Base-by-base conservation (phyloP, 1,140 invertebrate genomes). In the Drosophila albomicans region DNA sequence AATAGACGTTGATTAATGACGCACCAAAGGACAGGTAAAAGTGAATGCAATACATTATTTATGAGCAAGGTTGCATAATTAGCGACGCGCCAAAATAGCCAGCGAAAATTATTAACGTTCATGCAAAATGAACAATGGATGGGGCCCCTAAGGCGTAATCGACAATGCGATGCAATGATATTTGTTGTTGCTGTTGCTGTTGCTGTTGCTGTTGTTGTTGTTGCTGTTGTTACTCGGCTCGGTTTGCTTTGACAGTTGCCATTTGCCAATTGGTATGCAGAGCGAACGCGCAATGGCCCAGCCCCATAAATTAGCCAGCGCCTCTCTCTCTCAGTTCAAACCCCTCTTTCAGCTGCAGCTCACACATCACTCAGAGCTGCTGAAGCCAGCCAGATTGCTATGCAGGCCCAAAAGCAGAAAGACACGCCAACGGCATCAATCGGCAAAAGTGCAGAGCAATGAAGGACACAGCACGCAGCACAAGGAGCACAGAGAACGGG, bases 401-500 rank as follows among this genome's bases (percentile, higher is more conserved):
- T 72, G 63, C 58, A 46, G 61, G 63, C 61, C 66, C 71, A 77
- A 72, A 73, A 75, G 66, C 69, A 76, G 65, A 82, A 76, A 73
- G 59, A 68, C 82, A 88, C 69, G 84, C 82, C 69, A 87, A 79
- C 82, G 79, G 82, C 84, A 87, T 87, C 84, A 87, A 88, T 88
- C 84, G 84, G 38, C 75, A 73, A 82, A 67, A 84, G 69, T 88
- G 74, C 77, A 57, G 65, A 64, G 80, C 49, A 57, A 28, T 72
- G 51, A 61, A 49, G 66, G 57, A 64, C 35, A 7, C 67, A 32
- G 32, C 63, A 45, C 32, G 57, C 51, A 28, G 48, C 20, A 3
- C 11, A 20, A 10, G 35, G 16, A 51, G 51, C 8, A 67, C n/a
- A 5, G 28, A 54, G 65, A 3, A 48, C n/a, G 5, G 32, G 10